Evolutionary conservation across 2,797 vertebrate genomes (phyloP).

Genomic region (Falco naumanni): DNA sequence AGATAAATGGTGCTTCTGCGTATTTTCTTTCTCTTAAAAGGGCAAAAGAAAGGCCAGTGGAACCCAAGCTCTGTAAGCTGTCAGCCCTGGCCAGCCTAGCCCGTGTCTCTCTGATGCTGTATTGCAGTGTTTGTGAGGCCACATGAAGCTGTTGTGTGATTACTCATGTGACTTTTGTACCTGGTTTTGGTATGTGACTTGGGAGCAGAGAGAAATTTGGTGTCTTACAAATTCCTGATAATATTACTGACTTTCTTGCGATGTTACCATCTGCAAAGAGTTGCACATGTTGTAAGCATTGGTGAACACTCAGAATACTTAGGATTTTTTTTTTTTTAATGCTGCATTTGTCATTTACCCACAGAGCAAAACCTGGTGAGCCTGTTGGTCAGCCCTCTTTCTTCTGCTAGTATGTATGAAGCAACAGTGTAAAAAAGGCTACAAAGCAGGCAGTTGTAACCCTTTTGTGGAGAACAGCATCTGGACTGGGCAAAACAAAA

Average conservation of each 20-base stretch:
- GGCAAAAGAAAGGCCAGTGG: background rate
- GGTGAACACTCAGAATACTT: background rate
- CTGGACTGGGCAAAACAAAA: background rate
- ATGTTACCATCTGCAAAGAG: background rate
- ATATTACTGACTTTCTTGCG: background rate
- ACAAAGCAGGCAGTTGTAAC: background rate
- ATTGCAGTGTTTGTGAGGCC: background rate
- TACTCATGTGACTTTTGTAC: background rate
- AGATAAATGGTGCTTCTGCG: background rate
- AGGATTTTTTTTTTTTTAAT: background rate
- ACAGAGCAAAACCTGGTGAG: background rate
- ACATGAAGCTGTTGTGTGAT: background rate
- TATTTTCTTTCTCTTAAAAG: background rate
- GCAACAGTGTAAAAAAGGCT: background rate
- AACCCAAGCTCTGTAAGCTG: background rate
- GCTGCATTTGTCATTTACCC: background rate
- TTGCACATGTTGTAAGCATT: background rate
- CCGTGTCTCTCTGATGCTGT: background rate
- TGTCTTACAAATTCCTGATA: background rate
- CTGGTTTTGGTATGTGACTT: background rate
- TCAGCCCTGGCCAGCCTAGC: background rate
- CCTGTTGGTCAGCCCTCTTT: constrained; percentile 19
- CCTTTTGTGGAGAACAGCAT: background rate
- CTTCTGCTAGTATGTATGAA: background rate
- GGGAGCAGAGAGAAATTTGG: background rate